A percentile compares a stretch with the other conserved stretches of the same genome.
These are phyloP conservation scores for Ypsolopha scabrella DNA, from an alignment of 2,888 invertebrate species.

Conservation along the genomic window DNA sequence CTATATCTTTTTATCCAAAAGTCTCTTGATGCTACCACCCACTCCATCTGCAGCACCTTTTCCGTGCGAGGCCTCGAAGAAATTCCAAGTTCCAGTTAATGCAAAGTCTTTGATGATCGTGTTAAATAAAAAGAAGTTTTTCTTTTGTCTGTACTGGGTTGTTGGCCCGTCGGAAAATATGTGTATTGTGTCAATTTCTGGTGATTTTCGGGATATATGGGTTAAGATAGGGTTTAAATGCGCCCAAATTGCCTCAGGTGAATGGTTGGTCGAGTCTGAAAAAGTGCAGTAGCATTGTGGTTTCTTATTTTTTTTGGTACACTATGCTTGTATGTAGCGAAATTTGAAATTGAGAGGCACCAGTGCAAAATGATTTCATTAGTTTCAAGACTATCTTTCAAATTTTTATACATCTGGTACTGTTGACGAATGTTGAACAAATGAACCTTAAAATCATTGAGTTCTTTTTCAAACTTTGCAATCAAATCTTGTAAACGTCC, in stretches of 20 bases:
- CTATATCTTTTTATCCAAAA: neutral
- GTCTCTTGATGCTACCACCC: neutral
- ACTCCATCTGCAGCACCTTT: constrained; percentile 5
- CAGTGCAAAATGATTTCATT: too few species aligned
- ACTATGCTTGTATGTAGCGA: too few species aligned
- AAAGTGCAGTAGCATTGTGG: too few species aligned
- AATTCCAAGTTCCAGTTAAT: constrained; percentile 1
- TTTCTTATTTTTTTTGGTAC: too few species aligned
- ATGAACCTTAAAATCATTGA: too few species aligned
- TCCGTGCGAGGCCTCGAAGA: constrained; percentile 4
- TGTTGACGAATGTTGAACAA: too few species aligned
- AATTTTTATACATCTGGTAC: too few species aligned
- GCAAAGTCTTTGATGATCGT: neutral
- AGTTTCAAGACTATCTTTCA: too few species aligned
- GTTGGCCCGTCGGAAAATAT: neutral
- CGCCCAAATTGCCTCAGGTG: constrained; percentile 4
- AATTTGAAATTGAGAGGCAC: too few species aligned
- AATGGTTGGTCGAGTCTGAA: too few species aligned
- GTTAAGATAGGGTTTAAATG: neutral
- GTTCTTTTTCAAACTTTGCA: too few species aligned
- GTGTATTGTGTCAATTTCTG: neutral
- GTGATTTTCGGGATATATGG: neutral
- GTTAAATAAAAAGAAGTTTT: neutral
- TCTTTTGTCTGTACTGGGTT: constrained; percentile 1
- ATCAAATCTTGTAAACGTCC: too few species aligned